phyloP scores from a whole-genome alignment of 53 echinoderm and acorn worm species.

The Holothuria scabra region DNA sequence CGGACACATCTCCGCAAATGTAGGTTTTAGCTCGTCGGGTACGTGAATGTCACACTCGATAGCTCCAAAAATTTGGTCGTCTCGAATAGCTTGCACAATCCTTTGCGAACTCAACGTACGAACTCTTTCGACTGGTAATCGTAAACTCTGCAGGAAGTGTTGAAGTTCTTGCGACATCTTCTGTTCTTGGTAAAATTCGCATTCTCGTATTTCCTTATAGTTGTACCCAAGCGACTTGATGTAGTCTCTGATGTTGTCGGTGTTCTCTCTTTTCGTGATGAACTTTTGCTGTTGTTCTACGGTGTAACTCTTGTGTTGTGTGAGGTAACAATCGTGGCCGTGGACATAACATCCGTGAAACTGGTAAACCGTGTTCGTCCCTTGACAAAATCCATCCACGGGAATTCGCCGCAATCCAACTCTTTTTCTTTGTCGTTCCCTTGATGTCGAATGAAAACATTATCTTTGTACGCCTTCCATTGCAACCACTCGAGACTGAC shows the following conservation, averaged over 20 bases:
- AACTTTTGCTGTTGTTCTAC: neutral
- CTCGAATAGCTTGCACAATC: slow-evolving; percentile 22
- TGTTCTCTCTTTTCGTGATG: neutral
- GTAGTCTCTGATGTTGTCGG: slow-evolving; percentile 30
- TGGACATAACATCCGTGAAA: slow-evolving; percentile 63
- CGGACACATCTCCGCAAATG: slow-evolving; percentile 58
- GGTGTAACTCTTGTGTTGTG: neutral
- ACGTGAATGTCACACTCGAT: slow-evolving; percentile 61
- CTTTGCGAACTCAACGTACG: neutral
- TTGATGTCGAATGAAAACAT: slow-evolving; percentile 23
- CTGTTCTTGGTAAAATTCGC: neutral
- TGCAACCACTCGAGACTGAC: neutral
- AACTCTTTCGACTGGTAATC: slow-evolving; percentile 23
- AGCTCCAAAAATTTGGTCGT: slow-evolving; percentile 49
- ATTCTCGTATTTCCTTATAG: slow-evolving; percentile 54
- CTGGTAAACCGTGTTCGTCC: slow-evolving; percentile 40
- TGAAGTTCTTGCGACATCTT: neutral
- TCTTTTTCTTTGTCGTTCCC: slow-evolving; percentile 34
- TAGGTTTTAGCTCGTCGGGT: slow-evolving; percentile 24
- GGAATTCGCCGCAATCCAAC: neutral
- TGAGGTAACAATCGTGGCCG: slow-evolving; percentile 24
- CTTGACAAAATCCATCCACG: neutral
- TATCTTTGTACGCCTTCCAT: neutral
- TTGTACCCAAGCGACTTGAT: slow-evolving; percentile 44
- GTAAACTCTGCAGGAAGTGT: neutral